phyloP scores from a whole-genome alignment of 2,113 vertebrate genomes.

The Danio rerio region DNA sequence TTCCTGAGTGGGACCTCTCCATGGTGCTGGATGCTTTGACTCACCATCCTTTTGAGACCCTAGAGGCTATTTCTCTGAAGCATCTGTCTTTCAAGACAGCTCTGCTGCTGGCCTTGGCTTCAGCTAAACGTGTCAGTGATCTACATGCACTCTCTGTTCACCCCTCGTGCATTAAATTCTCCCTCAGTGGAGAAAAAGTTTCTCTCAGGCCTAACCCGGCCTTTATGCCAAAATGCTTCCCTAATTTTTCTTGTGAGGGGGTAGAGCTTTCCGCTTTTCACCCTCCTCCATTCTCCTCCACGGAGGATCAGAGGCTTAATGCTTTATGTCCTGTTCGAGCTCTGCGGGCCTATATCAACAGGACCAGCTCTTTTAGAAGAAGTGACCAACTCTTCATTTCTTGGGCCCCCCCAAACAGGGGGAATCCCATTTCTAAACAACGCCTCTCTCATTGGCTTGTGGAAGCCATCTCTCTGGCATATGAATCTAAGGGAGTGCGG shows the following conservation, averaged over 20 bases:
- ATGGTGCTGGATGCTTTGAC: background rate
- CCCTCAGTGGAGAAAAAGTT: background rate
- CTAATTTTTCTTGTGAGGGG: background rate
- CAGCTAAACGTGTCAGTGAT: background rate
- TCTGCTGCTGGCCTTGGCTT: background rate
- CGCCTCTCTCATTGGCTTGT: too few species aligned
- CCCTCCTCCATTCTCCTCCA: background rate
- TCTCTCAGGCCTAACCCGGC: background rate
- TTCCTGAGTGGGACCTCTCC: too few species aligned
- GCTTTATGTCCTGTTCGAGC: background rate
- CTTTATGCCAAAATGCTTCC: background rate
- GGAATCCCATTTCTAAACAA: too few species aligned
- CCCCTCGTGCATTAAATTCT: background rate
- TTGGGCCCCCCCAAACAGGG: too few species aligned
- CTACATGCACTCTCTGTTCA: background rate
- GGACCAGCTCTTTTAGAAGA: background rate
- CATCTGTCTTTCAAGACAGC: background rate
- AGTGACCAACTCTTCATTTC: background rate
- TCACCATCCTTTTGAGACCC: background rate
- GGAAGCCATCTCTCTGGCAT: too few species aligned
- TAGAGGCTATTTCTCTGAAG: background rate
- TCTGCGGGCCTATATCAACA: too few species aligned
- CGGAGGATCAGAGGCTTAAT: background rate
- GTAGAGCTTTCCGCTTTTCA: background rate
- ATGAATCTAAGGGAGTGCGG: too few species aligned